Evolutionary conservation across 2,797 vertebrate species (phyloP), one percentile per base, ranked within the genome.

Genomic region (Cynopterus sphinx): DNA sequence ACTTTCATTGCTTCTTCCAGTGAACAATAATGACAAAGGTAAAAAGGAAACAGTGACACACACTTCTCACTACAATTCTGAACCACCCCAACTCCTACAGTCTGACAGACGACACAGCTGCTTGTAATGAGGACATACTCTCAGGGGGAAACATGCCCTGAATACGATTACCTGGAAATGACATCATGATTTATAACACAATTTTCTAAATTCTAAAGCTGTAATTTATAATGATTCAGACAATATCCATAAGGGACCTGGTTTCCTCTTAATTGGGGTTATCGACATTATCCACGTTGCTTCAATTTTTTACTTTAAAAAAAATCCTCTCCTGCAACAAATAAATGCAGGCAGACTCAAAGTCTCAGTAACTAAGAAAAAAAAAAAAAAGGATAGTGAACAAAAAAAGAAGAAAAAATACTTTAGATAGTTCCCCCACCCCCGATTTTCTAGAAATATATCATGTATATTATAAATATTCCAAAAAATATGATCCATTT

Each of bases 131-230:
- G 93, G 92, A 88, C 68, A 28, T 3, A 39, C 59, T 97, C 98
- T 82, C 86, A 2, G 26, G 95, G 95, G 96, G 96, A 96, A 87
- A 36, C 71, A 59, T 1, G 2, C 98, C 95, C 94, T 41, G 33
- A 94, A 57, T 87, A 81, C 78, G 98, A 98, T 97, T 98, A 90
- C 98, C 46, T 97, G 86, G 79, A 98, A 97, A 63, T 97, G 98
- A 98, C 98, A 98, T 98, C 97, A 95, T 85, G 49, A 98, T 98
- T 98, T 97, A 96, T 88, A 95, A 87, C 19, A 95, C 95, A 95
- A 94, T 98, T 98, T 98, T 96, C 97, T 96, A 96, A 96, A 96
- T 97, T 96, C 98, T 98, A 97, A 98, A 98, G 97, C 96, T 97
- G 96, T 61, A 95, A 96, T 92, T 97, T 96, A 97, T 84, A 98